Conservation (phyloP, 2,888 invertebrate genomes). For the Plebejus anna region DNA sequence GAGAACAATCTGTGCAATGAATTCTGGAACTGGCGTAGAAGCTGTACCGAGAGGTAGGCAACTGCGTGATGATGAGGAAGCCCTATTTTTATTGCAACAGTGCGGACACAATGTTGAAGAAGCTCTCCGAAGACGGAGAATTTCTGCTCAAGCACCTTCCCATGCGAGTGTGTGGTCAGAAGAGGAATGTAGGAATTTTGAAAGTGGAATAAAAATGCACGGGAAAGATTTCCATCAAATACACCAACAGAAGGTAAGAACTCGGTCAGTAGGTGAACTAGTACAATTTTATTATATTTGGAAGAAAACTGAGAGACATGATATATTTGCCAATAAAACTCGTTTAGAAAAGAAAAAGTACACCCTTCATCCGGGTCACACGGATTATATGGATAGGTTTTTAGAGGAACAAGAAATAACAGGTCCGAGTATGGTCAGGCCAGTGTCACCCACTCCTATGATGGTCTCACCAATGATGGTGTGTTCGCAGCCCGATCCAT, state of each 20-base stretch:
- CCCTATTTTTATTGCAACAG: slow-evolving; percentile 92
- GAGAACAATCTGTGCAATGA: slow-evolving; percentile 79
- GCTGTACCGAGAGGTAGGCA: slow-evolving; percentile 87
- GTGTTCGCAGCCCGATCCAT: slow-evolving; percentile 65
- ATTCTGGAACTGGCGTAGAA: slow-evolving; percentile 62
- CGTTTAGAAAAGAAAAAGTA: slow-evolving; percentile 96
- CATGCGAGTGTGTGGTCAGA: slow-evolving; percentile 96
- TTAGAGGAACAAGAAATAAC: slow-evolving; percentile 91
- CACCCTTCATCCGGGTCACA: slow-evolving; percentile 93
- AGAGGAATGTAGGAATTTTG: slow-evolving; percentile 97
- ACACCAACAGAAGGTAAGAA: slow-evolving; percentile 95
- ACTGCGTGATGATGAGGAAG: slow-evolving; percentile 93
- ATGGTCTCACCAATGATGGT: slow-evolving; percentile 69
- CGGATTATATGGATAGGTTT: slow-evolving; percentile 96
- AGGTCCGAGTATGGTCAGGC: slow-evolving; percentile 79
- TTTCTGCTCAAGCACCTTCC: slow-evolving; percentile 84
- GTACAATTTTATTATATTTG: slow-evolving; percentile 98
- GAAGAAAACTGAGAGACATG: slow-evolving; percentile 99
- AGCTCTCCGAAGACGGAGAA: slow-evolving; percentile 88
- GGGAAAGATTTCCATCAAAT: slow-evolving; percentile 98
- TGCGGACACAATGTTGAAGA: slow-evolving; percentile 98
- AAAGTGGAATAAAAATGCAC: slow-evolving; percentile 94
- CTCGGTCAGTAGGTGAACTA: slow-evolving; percentile 96
- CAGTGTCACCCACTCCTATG: slow-evolving; percentile 83
- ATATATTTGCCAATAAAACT: slow-evolving; percentile 93